phyloP scores from a whole-genome alignment of 2,888 invertebrate genomes.

The Tipula helvola region DNA sequence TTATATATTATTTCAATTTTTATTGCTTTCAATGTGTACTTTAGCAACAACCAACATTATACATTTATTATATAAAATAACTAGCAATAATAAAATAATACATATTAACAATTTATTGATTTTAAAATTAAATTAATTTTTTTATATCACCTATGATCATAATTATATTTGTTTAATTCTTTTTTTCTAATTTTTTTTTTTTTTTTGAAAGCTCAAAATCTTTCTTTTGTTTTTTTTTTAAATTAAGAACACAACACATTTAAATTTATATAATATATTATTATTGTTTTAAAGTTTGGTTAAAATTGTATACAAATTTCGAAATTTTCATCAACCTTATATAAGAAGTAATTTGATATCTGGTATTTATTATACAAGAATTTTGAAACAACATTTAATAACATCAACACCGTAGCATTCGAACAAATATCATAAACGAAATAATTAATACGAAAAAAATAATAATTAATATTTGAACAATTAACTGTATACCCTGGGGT shows the following conservation, averaged over 20 bases:
- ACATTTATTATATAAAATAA: neutral
- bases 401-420: neutral
- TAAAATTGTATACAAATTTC: neutral
- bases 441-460: neutral
- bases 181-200: neutral
- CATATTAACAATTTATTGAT: neutral
- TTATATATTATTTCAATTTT: neutral
- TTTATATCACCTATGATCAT: neutral
- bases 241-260: slow-evolving; percentile 6
- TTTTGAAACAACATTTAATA: neutral
- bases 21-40: neutral
- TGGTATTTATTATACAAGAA: neutral
- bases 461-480: neutral
- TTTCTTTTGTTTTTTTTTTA: neutral
- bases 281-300: neutral
- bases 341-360: neutral
- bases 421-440: neutral
- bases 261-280: neutral
- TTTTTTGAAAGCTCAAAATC: neutral
- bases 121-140: neutral
- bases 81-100: neutral
- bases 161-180: neutral
- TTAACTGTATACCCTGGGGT: slow-evolving; percentile 7
- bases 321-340: neutral
- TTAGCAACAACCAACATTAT: neutral